Conservation (phyloP, 2,113 vertebrate genomes). For the Podarcis cretensis region DNA sequence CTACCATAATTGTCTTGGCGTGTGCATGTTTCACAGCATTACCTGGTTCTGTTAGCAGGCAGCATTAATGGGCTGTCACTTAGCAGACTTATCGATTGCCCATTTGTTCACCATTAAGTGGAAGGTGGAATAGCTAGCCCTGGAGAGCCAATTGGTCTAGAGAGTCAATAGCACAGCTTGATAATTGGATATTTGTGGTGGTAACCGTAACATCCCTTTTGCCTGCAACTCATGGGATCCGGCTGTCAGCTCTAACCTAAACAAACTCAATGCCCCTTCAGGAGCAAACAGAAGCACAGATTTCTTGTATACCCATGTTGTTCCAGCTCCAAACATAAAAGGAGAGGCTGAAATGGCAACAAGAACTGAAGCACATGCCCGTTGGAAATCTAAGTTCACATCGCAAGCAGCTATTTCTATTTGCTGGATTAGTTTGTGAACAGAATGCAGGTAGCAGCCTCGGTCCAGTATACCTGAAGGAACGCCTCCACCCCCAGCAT, state of each 20-base stretch:
- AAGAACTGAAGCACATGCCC: background rate
- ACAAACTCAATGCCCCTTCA: background rate
- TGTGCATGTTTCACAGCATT: background rate
- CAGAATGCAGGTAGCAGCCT: background rate
- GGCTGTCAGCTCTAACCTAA: background rate
- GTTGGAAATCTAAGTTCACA: background rate
- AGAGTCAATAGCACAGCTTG: slow-evolving; percentile 1
- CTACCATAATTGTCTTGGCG: background rate
- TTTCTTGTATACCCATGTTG: background rate
- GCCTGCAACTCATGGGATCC: background rate
- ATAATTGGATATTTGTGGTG: slow-evolving; percentile 2
- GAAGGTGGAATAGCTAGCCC: background rate
- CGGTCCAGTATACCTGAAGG: too few relatives aligned
- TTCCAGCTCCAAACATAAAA: background rate
- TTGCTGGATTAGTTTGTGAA: background rate
- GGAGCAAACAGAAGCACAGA: background rate
- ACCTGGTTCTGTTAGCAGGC: slow-evolving; percentile 1
- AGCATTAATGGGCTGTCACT: background rate
- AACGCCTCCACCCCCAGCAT: too few relatives aligned
- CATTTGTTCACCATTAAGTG: slow-evolving; percentile 12
- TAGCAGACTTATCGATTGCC: background rate
- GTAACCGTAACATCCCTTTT: background rate
- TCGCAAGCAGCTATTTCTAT: background rate
- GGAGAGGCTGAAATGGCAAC: background rate
- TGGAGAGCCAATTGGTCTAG: background rate